phyloP scores from a whole-genome alignment of 2,113 vertebrate species.

The Dermatemys mawii region DNA sequence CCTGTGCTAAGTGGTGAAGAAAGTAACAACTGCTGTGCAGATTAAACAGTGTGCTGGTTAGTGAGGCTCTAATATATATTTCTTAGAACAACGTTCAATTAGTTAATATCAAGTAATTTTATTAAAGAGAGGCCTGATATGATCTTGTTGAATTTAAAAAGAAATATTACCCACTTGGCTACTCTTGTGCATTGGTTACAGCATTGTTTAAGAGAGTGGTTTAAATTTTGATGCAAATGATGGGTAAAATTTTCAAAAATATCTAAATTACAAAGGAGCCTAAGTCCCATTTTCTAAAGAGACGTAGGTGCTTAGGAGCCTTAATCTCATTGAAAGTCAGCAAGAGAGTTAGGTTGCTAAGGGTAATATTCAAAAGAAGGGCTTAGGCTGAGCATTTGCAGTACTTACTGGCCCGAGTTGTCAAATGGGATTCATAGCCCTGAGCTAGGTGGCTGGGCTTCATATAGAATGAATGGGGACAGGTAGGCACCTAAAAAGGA shows the following conservation, averaged over 20 bases:
- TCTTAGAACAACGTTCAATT: accelerated
- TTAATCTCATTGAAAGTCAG: neutral
- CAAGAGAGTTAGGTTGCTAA: no score
- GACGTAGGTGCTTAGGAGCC: accelerated
- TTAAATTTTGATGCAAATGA: neutral
- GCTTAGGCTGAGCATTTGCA: no score
- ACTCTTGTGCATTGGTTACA: neutral
- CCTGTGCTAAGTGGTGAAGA: accelerated
- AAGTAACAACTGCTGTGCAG: neutral
- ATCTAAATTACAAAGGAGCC: neutral
- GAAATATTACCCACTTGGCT: neutral
- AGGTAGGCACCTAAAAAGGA: no score
- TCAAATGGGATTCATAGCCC: no score
- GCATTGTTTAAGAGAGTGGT: neutral
- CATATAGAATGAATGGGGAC: no score
- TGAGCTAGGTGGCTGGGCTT: no score
- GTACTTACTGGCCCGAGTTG: no score
- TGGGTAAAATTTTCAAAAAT: no score
- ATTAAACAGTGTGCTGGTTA: accelerated
- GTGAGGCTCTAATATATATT: accelerated
- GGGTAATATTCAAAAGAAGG: no score
- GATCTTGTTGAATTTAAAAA: accelerated
- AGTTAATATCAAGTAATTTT: neutral
- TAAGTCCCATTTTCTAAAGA: accelerated
- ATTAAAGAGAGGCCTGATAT: accelerated